Evolutionary conservation across 2,797 vertebrate species (phyloP), one percentile per base, ranked within the genome.

Genomic region (Huso huso): DNA sequence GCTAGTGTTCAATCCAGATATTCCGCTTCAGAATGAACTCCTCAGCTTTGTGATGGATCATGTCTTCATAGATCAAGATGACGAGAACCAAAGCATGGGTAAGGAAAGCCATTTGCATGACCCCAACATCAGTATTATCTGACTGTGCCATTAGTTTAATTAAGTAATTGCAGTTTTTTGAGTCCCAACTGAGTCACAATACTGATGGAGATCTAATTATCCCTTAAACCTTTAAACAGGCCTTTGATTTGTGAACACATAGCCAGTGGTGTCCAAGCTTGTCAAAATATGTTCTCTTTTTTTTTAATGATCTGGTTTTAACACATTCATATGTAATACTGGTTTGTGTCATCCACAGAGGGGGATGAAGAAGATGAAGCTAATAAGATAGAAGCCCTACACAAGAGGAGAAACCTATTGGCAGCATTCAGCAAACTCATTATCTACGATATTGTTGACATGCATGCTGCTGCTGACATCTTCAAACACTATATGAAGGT

Each of bases 401-500:
- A 99, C 83, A 99, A 99, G 82, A 94, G 97, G 81, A 95, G 97
- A 76, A 99, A 99, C 76, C 92, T 99, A 67, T 82, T 99, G 51
- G 97, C 97, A 11, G 95, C 95, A 69, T 99, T 99, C 80, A 94
- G 96, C 86, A 99, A 99, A 80, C 93, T 99, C 77, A 98, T 99
- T 70, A 98, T 99, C 78, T 99, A 94, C 59, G 96, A 99, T 78
- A 98, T 99, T 51, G 95, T 99, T n/a, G 97, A 99, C 83, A 99
- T 99, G 97, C 94, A 95, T 0, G 94, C 97, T 65, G 97, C 95
- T 68, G 97, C 97, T 3, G 97, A 99, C 83, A 99, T 99, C 86
- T 99, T 99, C 86, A 99, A 99, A 79, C 97, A 99, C 87, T 99
- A 99, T 86, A 99, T 99, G 97, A 99, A 99, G 95, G 97, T 99